Conservation (phyloP, 2,113 vertebrate genomes). For the Actenoides hombroni region DNA sequence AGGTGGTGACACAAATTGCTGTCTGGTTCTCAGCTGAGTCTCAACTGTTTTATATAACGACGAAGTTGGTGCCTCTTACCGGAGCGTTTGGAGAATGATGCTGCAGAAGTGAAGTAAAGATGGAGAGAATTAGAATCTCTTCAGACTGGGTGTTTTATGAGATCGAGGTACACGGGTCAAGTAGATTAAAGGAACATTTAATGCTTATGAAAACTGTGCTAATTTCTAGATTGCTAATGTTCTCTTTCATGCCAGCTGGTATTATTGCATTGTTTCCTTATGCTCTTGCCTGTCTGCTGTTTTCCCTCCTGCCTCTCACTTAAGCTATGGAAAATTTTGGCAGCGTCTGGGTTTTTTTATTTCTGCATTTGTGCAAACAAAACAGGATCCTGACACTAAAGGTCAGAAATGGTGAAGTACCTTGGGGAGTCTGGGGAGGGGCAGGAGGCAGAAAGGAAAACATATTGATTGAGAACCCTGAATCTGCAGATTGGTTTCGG, state of each 20-base stretch:
- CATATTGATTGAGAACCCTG: not conserved
- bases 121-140: conserved; percentile 7
- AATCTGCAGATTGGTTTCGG: not conserved
- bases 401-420: not conserved
- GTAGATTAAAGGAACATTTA: not conserved
- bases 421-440: not conserved
- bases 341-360: not conserved
- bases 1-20: not conserved
- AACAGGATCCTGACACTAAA: not conserved
- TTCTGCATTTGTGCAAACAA: not conserved
- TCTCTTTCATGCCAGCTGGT: not conserved
- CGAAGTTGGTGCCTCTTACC: not conserved
- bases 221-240: not conserved
- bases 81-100: not conserved
- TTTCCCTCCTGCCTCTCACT: not conserved
- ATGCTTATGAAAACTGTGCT: not conserved
- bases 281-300: not conserved
- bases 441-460: conserved; percentile 1
- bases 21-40: not conserved
- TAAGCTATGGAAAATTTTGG: not conserved
- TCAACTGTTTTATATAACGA: not conserved
- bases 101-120: not conserved
- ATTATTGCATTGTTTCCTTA: not conserved
- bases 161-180: not conserved
- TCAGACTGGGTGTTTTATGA: not conserved